These are phyloP conservation scores for Lathamus discolor DNA, from an alignment of 2,113 vertebrate genomes.

Conservation along the genomic window DNA sequence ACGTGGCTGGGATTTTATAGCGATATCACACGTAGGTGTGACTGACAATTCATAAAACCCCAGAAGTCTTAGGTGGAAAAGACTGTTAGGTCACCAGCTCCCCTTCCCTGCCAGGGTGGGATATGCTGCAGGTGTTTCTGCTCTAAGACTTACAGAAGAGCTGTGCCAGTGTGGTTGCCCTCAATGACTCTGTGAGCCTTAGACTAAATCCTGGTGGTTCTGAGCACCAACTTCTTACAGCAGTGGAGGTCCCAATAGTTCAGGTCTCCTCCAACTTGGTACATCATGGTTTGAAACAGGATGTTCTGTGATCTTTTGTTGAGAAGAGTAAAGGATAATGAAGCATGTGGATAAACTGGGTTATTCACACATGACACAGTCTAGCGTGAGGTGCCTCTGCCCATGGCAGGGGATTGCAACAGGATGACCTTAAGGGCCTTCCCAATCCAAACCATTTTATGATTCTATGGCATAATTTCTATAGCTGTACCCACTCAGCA, in stretches of 20 bases:
- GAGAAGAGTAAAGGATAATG: not conserved
- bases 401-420: not conserved
- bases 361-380: not conserved
- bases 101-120: conserved; percentile 20
- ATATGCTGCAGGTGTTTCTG: not conserved
- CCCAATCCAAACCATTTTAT: not conserved
- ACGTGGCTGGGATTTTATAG: not conserved
- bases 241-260: not conserved
- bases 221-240: not conserved
- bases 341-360: not conserved
- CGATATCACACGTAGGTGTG: not conserved
- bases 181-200: not conserved
- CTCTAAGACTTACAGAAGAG: not conserved
- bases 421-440: not conserved
- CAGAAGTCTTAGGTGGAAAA: not conserved
- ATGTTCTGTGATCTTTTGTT: not conserved
- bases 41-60: not conserved
- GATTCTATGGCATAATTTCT: not conserved
- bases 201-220: not conserved
- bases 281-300: not conserved
- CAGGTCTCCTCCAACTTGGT: not conserved
- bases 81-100: not conserved
- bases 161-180: not conserved
- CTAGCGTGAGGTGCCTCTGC: not conserved
- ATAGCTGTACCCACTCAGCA: not conserved